Evolutionary conservation across 2,113 vertebrate genomes (phyloP).

Genomic region (Phyllopteryx taeniolatus): DNA sequence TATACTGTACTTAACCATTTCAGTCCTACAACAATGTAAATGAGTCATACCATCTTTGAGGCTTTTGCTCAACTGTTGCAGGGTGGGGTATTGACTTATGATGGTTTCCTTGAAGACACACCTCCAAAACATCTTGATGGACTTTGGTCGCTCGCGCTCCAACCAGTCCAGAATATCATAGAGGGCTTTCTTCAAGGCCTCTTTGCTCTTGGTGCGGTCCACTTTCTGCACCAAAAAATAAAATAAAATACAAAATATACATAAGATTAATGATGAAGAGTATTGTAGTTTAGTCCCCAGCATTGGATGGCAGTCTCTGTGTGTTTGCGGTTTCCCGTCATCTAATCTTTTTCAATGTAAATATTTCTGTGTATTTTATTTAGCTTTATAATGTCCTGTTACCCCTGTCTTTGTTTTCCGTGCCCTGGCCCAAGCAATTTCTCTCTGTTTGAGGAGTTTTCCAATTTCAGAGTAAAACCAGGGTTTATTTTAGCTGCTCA

Average conservation of each 20-base stretch:
- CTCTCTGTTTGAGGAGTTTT: too few species aligned
- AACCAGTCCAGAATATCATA: constrained; percentile 63
- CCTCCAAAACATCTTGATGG: constrained; percentile 55
- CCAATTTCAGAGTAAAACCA: too few species aligned
- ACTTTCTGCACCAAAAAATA: constrained; percentile 50
- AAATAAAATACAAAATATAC: background rate
- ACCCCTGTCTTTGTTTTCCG: too few species aligned
- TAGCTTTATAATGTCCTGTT: too few species aligned
- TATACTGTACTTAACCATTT: background rate
- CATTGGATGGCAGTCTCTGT: too few species aligned
- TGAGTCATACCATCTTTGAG: constrained; percentile 60
- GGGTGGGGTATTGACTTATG: constrained; percentile 43
- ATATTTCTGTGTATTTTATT: too few species aligned
- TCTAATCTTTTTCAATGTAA: too few species aligned
- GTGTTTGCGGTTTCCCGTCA: too few species aligned
- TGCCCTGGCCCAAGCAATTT: too few species aligned
- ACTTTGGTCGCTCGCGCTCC: constrained; percentile 32
- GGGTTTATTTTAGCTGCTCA: too few species aligned
- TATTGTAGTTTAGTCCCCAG: too few species aligned
- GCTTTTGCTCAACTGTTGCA: constrained; percentile 41
- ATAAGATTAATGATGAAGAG: background rate
- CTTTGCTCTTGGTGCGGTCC: constrained; percentile 44
- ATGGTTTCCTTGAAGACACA: constrained; percentile 61
- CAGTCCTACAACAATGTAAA: background rate
- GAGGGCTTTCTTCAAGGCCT: constrained; percentile 19